These are phyloP conservation scores for Origma solitaria DNA, from an alignment of 2,113 vertebrate species.

Conservation along the genomic window DNA sequence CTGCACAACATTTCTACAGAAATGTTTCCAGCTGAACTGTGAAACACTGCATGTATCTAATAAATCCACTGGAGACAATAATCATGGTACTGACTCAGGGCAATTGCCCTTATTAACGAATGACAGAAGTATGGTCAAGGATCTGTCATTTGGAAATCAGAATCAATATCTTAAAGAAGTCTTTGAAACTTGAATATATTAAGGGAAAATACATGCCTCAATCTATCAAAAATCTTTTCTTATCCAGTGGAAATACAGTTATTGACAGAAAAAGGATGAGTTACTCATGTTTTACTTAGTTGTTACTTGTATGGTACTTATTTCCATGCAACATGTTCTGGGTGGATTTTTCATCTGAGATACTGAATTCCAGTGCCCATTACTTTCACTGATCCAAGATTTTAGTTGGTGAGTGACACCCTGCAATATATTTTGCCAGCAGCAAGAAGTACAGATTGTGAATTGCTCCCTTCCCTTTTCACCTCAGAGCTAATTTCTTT, in stretches of 20 bases:
- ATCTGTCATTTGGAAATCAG: not conserved
- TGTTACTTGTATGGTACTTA: not conserved
- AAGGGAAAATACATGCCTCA: not conserved
- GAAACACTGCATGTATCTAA: not conserved
- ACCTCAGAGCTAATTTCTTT: not conserved
- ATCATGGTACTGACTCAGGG: not conserved
- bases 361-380: not conserved
- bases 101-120: not conserved
- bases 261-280: not conserved
- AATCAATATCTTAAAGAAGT: constrained; percentile 4
- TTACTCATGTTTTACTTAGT: not conserved
- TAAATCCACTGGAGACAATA: not conserved
- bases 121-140: not conserved
- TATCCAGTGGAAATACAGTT: not conserved
- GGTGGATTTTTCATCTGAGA: not conserved
- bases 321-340: not conserved
- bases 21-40: not conserved
- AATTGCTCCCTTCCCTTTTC: not conserved
- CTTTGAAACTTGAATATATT: not conserved
- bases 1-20: not conserved
- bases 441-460: not conserved
- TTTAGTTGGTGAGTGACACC: not conserved
- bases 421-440: not conserved
- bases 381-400: not conserved
- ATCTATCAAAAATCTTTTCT: not conserved